Evolutionary conservation across 2,113 vertebrate species (phyloP).

Genomic region (Embiotoca jacksoni): DNA sequence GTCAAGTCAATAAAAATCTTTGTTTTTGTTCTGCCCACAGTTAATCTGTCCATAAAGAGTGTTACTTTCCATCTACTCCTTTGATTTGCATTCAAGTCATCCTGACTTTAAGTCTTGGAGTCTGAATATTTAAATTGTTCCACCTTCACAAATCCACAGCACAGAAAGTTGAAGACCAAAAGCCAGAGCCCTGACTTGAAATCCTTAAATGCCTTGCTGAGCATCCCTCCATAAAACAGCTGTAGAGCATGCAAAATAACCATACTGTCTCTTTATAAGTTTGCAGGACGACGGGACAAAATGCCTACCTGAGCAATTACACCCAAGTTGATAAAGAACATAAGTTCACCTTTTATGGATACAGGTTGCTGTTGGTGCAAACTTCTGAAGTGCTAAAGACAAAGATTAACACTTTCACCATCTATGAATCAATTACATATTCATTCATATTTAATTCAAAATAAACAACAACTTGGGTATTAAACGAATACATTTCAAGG

Average conservation of each 20-base stretch:
- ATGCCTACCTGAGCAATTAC: slow-evolving; percentile 37
- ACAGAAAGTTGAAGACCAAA: slow-evolving; percentile 51
- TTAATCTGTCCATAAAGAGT: slow-evolving; percentile 40
- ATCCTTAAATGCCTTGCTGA: slow-evolving; percentile 68
- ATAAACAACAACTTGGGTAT: not conserved
- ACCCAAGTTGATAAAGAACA: slow-evolving; percentile 37
- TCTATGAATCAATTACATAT: slow-evolving; percentile 16
- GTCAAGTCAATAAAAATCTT: slow-evolving; percentile 7
- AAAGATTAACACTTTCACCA: slow-evolving; percentile 4
- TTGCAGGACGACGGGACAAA: slow-evolving; percentile 56
- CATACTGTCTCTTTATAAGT: slow-evolving; percentile 67
- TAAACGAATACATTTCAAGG: not conserved
- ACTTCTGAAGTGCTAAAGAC: slow-evolving; percentile 8
- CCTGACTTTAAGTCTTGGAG: slow-evolving; percentile 45
- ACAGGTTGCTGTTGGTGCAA: slow-evolving; percentile 4
- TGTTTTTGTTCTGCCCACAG: slow-evolving; percentile 35
- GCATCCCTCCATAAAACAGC: slow-evolving; percentile 68
- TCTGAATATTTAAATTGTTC: slow-evolving; percentile 57
- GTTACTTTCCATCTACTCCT: slow-evolving; percentile 37
- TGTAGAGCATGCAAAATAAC: slow-evolving; percentile 74
- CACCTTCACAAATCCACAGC: slow-evolving; percentile 59
- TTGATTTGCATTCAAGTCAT: slow-evolving; percentile 34
- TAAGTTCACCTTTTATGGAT: slow-evolving; percentile 11
- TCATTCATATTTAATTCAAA: slow-evolving; percentile 6
- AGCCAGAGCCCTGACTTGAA: slow-evolving; percentile 42